phyloP scores from a whole-genome alignment of 2,888 invertebrate genomes.

The Torymus auratus region DNA sequence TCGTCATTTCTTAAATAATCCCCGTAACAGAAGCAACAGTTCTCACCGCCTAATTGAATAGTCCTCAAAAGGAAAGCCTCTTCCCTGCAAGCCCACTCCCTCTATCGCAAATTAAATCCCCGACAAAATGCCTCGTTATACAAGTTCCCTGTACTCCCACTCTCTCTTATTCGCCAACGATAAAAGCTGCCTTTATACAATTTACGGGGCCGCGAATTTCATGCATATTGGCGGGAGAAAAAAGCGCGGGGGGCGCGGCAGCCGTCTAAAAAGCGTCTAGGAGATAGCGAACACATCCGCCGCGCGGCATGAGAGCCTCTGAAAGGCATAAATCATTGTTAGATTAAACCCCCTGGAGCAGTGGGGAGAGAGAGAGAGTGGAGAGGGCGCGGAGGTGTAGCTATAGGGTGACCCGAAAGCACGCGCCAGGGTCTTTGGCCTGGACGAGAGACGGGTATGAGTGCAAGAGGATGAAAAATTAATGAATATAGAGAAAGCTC shows the following conservation, averaged over 20 bases:
- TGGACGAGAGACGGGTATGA: no score
- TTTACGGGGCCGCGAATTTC: conserved; percentile 37
- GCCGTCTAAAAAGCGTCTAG: not conserved
- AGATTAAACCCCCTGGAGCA: conserved; percentile 71
- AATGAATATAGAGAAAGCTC: conserved; percentile 23
- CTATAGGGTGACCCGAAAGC: conserved; percentile 27
- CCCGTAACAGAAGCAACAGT: no score
- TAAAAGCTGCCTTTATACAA: conserved; percentile 40
- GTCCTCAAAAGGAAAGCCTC: no score
- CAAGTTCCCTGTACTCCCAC: no score
- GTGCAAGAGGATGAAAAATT: conserved; percentile 38
- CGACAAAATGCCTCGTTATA: conserved; percentile 23
- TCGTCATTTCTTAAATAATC: no score
- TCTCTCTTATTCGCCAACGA: not conserved
- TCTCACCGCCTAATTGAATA: no score
- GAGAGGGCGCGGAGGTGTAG: not conserved
- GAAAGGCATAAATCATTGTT: conserved; percentile 74
- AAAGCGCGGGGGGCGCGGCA: not conserved
- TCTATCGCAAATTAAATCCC: conserved; percentile 24
- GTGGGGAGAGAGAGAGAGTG: conserved; percentile 31
- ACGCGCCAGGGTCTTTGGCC: not conserved
- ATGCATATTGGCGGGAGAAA: not conserved
- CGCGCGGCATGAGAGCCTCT: conserved; percentile 61
- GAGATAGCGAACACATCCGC: not conserved
- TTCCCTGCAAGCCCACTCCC: no score